Evolutionary conservation across 2,797 vertebrate species (phyloP).

Genomic region (Dallia pectoralis): DNA sequence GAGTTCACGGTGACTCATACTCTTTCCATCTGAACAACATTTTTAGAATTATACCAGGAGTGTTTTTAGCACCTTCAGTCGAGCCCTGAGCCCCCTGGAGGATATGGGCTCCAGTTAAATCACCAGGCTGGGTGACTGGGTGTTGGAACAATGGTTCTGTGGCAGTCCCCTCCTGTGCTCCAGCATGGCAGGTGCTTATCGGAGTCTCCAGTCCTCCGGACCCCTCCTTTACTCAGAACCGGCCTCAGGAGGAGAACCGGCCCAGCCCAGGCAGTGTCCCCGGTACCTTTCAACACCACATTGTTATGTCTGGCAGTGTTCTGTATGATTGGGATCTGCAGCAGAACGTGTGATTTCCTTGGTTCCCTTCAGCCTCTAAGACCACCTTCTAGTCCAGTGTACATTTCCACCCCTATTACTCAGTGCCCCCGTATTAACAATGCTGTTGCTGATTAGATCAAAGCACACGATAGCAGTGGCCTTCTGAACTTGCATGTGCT

Average conservation of each 20-base stretch:
- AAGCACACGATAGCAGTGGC: constrained; percentile 30
- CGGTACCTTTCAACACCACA: constrained; percentile 80
- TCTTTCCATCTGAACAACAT: not conserved
- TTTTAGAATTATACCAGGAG: not conserved
- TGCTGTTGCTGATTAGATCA: constrained; percentile 51
- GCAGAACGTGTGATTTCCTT: constrained; percentile 81
- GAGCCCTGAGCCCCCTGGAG: constrained; percentile 8
- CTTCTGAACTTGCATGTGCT: constrained; percentile 41
- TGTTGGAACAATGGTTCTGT: constrained; percentile 36
- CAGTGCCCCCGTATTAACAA: constrained; percentile 55
- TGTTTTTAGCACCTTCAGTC: constrained; percentile 3
- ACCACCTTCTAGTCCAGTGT: constrained; percentile 46
- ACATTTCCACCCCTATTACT: constrained; percentile 58
- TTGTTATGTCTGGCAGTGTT: constrained; percentile 80
- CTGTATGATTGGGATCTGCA: constrained; percentile 76
- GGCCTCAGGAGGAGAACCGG: constrained; percentile 27
- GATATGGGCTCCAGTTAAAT: constrained; percentile 31
- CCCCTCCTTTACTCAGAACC: constrained; percentile 70
- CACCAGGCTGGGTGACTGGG: constrained; percentile 14
- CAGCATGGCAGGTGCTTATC: constrained; percentile 74
- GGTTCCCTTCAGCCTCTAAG: constrained; percentile 37
- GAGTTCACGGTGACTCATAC: constrained; percentile 15
- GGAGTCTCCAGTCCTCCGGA: constrained; percentile 65
- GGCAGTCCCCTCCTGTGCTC: constrained; percentile 17
- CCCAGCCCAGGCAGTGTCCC: constrained; percentile 41